Evolutionary conservation across 2,797 vertebrate species (phyloP).

Genomic region (Gobio occitaniae): DNA sequence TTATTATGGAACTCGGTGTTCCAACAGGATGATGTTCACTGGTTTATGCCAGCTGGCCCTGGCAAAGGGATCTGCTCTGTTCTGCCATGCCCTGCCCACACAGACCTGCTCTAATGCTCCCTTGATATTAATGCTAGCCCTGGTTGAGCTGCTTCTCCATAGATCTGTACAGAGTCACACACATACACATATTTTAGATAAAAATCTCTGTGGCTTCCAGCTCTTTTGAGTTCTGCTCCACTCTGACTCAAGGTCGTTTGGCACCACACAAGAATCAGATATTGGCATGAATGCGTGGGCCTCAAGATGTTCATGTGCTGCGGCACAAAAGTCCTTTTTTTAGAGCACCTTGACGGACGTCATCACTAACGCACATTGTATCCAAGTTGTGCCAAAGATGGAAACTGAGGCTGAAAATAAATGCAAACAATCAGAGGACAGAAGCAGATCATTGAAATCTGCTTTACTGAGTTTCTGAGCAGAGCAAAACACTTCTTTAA

Average conservation of each 20-base stretch:
- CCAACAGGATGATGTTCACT: constrained; percentile 37
- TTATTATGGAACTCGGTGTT: constrained; percentile 15
- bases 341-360: constrained; percentile 42
- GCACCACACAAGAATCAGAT: constrained; percentile 32
- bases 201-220: constrained; percentile 30
- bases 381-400: constrained; percentile 23
- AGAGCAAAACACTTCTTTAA: background rate
- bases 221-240: constrained; percentile 34
- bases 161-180: background rate
- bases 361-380: constrained; percentile 29
- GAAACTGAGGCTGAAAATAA: constrained; percentile 36
- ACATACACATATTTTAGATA: constrained; percentile 31
- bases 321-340: constrained; percentile 33
- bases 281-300: constrained; percentile 19
- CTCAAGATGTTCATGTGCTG: background rate
- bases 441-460: background rate
- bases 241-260: constrained; percentile 35
- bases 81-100: constrained; percentile 40
- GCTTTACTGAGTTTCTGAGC: background rate
- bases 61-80: constrained; percentile 21
- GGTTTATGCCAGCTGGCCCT: constrained; percentile 41
- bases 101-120: constrained; percentile 6
- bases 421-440: constrained; percentile 31
- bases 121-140: constrained; percentile 12
- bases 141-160: background rate